Conservation (phyloP, 2,113 vertebrate species). For the Leptosomus discolor region DNA sequence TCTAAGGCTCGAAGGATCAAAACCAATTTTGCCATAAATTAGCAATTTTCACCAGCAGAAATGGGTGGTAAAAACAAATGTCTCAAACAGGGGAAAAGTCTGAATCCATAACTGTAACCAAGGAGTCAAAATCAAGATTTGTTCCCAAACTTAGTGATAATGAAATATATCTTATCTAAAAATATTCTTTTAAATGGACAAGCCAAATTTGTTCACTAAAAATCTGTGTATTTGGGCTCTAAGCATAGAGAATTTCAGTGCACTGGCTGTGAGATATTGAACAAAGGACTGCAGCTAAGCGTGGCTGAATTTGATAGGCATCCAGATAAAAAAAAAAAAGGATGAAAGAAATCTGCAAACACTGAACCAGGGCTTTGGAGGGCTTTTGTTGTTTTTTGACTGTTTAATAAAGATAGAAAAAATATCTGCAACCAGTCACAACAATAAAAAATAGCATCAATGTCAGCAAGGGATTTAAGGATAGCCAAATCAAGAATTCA, state of each 20-base stretch:
- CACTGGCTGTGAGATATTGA: background rate
- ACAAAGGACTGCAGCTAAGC: constrained; percentile 57
- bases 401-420: constrained; percentile 11
- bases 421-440: constrained; percentile 3
- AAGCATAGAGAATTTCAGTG: background rate
- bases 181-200: background rate
- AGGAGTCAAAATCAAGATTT: background rate
- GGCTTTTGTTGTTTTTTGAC: background rate
- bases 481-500: constrained; percentile 9
- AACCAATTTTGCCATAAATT: background rate
- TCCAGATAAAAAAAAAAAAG: background rate
- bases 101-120: background rate
- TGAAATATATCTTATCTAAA: background rate
- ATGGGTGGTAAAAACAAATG: background rate
- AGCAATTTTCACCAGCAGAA: background rate
- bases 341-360: constrained; percentile 50
- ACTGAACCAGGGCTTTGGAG: constrained; percentile 2
- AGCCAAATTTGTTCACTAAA: background rate
- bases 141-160: background rate
- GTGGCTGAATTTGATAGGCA: constrained; percentile 37
- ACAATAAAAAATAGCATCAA: constrained; percentile 7
- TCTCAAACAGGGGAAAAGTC: background rate
- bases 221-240: background rate
- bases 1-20: background rate
- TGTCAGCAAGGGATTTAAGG: constrained; percentile 29